Conservation (phyloP, 2,888 invertebrate species). For the Corythucha ciliata region DNA sequence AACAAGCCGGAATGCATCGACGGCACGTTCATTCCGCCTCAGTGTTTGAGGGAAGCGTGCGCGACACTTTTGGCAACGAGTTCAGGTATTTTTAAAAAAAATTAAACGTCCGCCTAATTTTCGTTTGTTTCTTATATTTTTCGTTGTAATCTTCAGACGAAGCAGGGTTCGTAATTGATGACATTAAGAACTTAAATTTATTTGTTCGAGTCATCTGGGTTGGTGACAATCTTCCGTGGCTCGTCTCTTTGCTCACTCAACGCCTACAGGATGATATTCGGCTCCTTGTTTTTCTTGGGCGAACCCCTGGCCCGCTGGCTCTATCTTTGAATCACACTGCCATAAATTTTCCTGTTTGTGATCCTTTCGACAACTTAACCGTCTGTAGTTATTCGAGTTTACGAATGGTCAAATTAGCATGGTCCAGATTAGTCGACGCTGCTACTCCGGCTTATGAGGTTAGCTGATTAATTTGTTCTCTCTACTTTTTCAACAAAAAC, state of each 20-base stretch:
- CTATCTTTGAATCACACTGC: constrained; percentile 44
- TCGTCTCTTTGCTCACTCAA: constrained; percentile 41
- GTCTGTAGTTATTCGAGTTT: constrained; percentile 60
- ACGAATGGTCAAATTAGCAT: constrained; percentile 57
- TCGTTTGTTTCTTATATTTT: neutral
- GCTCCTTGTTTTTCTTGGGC: constrained; percentile 52
- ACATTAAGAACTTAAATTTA: constrained; percentile 52
- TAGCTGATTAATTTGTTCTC: constrained; percentile 14
- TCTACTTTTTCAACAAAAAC: constrained; percentile 11
- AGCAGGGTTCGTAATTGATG: constrained; percentile 43
- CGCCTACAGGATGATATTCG: constrained; percentile 41
- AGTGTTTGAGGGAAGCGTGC: no score
- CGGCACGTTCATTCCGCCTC: no score
- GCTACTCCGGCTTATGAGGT: constrained; percentile 47
- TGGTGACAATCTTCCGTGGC: constrained; percentile 48
- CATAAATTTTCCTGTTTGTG: constrained; percentile 57
- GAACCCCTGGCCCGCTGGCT: constrained; percentile 54
- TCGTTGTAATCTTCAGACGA: constrained; percentile 1
- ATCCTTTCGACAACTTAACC: constrained; percentile 35
- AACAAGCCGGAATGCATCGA: no score
- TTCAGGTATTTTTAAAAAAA: no score
- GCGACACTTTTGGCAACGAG: no score
- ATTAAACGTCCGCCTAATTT: no score
- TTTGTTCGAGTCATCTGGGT: constrained; percentile 61
- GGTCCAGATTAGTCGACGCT: constrained; percentile 48